Evolutionary conservation across 23 tunicate genomes (phyloP).

Genomic region (Phallusia fumigata): DNA sequence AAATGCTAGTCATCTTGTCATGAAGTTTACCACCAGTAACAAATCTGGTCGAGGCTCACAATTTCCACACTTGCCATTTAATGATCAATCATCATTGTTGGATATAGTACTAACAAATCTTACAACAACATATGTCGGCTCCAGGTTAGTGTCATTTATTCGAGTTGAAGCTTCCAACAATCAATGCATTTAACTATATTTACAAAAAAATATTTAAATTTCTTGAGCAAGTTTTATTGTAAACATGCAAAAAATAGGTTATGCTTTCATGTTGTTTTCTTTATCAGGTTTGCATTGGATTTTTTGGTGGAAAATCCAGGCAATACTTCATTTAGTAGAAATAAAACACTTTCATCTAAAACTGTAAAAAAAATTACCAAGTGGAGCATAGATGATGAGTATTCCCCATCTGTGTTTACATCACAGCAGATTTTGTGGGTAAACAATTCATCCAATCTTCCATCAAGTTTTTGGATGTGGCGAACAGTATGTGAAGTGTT

Average conservation of each 20-base stretch:
- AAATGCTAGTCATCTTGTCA: background rate
- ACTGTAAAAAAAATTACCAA: background rate
- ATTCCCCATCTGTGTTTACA: background rate
- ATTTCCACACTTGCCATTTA: background rate
- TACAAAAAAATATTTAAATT: too few species aligned
- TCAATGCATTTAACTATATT: too few species aligned
- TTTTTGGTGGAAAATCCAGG: background rate
- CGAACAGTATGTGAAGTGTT: background rate
- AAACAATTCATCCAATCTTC: too few species aligned
- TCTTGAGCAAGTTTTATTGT: too few species aligned
- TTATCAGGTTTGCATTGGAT: background rate
- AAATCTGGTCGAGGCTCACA: background rate
- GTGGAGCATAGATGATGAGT: slow-evolving; percentile 4
- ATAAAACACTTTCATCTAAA: background rate
- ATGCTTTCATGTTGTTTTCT: too few species aligned
- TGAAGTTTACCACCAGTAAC: background rate
- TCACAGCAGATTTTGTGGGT: background rate
- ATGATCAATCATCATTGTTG: background rate
- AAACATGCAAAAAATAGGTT: too few species aligned
- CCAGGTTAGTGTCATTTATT: background rate
- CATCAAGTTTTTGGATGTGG: background rate
- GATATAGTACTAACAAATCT: background rate
- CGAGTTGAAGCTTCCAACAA: too few species aligned
- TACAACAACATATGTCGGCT: background rate
- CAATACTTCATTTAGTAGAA: background rate